Base-by-base conservation (phyloP, 2,113 vertebrate genomes). In the Leptocoma aspasia region DNA sequence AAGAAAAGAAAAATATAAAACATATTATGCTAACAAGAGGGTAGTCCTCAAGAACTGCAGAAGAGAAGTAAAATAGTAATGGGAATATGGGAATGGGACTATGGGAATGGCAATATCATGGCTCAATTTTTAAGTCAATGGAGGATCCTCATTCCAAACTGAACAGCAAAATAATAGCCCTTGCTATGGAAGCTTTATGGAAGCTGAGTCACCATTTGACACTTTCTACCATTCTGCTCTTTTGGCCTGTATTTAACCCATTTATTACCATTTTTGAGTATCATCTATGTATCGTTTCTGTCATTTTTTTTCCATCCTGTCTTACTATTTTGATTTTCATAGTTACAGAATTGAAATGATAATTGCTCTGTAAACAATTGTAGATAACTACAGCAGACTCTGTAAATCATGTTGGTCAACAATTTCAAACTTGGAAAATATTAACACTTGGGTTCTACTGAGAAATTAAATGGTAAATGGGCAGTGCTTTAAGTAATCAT, bases 261-360 rank as follows among this genome's bases (percentile, higher is more conserved):
- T 53, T 35, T 91, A 89, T 93, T 95, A 53, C 24, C 6, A 96
- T 71, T 97, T 94, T 92, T 84, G 50, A 26, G 4, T 70, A 93
- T 49, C 23, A 47, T 41, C 30, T 63, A 24, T 41, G 13, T 35
- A 49, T 64, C 0, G 10, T 22, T 79, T 91, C 91, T 84, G 61
- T 89, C 7, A 91, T 86, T 96, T 92, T 72, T 90, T 85, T 92
- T 91, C 70, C 30, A 77, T 22, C 9, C 64, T 90, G 45, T 89
- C 73, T 94, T 94, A 45, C 12, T 96, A 47, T 90, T 95, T 93
- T 69, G 18, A 80, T 77, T 96, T 82, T 57, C 82, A 72, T 20
- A 86, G 66, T 54, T 68, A 39, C 47, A 91, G 71, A 89, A 90
- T 17, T 89, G 56, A 96, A 96, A 96, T 30, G 4, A 42, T 89